Percentiles rank a stretch among this genome's conserved stretches.
These are phyloP conservation scores for Diglossa cyanea DNA, from an alignment of 2,797 vertebrate species.

Conservation along the genomic window DNA sequence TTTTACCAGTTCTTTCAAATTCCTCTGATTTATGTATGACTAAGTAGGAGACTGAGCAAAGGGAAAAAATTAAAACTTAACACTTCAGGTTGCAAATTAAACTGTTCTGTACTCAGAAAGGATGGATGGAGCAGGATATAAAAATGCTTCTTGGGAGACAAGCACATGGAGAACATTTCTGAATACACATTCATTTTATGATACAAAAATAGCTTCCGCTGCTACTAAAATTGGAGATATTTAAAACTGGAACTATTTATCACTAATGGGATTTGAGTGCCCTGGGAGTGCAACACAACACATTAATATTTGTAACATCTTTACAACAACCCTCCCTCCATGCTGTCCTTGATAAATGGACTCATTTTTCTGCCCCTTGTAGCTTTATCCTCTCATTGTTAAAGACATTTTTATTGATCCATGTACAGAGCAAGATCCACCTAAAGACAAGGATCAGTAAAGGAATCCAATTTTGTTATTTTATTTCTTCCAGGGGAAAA, in stretches of 20 bases:
- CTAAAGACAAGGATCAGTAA: neutral
- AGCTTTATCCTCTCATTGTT: neutral
- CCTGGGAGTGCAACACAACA: neutral
- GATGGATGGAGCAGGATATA: neutral
- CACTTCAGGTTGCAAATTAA: conserved; percentile 62
- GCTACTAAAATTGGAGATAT: neutral
- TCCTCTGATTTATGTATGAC: conserved; percentile 84
- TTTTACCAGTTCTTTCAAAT: conserved; percentile 85
- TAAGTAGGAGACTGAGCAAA: conserved; percentile 78
- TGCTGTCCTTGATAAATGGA: neutral
- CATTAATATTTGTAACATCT: neutral
- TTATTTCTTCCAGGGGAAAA: neutral
- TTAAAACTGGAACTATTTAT: neutral
- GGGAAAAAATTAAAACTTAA: conserved; percentile 74
- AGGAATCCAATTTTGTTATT: neutral
- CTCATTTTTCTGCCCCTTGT: conserved; percentile 1
- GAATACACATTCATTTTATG: neutral
- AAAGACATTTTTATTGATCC: conserved; percentile 32
- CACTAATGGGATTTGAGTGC: neutral
- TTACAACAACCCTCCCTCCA: neutral
- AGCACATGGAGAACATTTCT: neutral
- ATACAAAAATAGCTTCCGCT: neutral
- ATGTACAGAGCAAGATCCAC: neutral
- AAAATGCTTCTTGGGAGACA: neutral
- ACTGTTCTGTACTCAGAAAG: neutral